These are phyloP conservation scores for Umimayanthus chanpuru DNA, from an alignment of 92 coral and sea anemone species.

Conservation along the genomic window DNA sequence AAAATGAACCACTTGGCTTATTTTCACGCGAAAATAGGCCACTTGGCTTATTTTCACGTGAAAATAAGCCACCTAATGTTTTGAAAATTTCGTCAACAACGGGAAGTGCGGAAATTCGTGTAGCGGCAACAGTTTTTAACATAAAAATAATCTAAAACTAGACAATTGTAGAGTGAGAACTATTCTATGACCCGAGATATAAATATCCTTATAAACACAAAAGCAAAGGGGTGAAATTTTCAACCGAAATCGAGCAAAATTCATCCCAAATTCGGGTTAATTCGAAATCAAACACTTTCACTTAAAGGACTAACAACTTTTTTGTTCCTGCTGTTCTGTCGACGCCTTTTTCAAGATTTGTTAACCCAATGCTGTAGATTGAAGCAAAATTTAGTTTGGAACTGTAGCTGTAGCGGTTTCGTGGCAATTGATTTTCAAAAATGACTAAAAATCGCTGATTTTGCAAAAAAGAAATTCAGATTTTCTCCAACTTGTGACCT, in stretches of 20 bases:
- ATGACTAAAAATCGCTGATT: neutral
- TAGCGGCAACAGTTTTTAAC: neutral
- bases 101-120: neutral
- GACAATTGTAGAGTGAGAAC: neutral
- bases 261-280: neutral
- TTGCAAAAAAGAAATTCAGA: neutral
- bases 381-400: neutral
- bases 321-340: neutral
- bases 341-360: neutral
- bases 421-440: neutral
- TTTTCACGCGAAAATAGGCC: too few species aligned
- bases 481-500: neutral
- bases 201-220: neutral
- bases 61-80: too few species aligned
- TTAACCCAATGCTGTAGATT: neutral
- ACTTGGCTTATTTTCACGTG: too few species aligned
- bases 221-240: neutral
- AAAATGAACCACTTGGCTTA: too few species aligned
- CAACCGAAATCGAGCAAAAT: neutral
- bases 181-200: neutral
- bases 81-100: neutral
- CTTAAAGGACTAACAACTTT: neutral
- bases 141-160: neutral
- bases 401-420: neutral
- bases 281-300: neutral